Evolutionary conservation across 2,113 vertebrate species (phyloP), one percentile per base, ranked within the genome.

Genomic region (Pygoscelis adeliae): DNA sequence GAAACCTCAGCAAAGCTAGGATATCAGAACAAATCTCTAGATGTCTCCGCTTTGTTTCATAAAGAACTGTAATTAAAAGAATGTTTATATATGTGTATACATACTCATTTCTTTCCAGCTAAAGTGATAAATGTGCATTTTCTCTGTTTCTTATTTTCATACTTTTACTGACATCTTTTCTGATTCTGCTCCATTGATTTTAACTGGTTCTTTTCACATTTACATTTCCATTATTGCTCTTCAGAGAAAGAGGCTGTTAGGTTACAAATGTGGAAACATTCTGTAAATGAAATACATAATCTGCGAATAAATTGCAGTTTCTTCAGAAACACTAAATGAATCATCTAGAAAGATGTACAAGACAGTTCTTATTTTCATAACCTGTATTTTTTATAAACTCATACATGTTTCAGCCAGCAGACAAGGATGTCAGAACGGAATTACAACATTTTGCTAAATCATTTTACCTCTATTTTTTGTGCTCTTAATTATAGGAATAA

Each of bases 241-340:
- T 93, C 71, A 94, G 81, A 95, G 89, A 69, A 91, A 77, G 58
- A 76, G 40, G 27, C 29, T 90, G 78, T 25, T 86, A 83, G 49
- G 47, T 90, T 86, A 74, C 70, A 88, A 95, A 84, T 58, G 44
- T 84, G 65, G 53, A 91, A 92, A 78, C 49, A 74, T 95, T 95
- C 44, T 83, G 59, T 81, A 91, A 80, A 86, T 72, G 46, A 93
- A 80, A 53, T 46, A 80, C 61, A 91, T 55, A 90, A 85, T 59
- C 50, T 65, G 13, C 1, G 3, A 96, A 96, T 85, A 95, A 84
- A 91, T 66, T 91, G 58, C n/a, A 61, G 40, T 86, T 93, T 93
- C 87, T 94, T 81, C 47, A 78, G 90, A 96, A 97, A 73, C 5
- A 78, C 49, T 77, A 78, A 82, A 85, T 94, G 83, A 96, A 85